Evolutionary conservation across 2,797 vertebrate species (phyloP).

Genomic region (Myotis planiceps): DNA sequence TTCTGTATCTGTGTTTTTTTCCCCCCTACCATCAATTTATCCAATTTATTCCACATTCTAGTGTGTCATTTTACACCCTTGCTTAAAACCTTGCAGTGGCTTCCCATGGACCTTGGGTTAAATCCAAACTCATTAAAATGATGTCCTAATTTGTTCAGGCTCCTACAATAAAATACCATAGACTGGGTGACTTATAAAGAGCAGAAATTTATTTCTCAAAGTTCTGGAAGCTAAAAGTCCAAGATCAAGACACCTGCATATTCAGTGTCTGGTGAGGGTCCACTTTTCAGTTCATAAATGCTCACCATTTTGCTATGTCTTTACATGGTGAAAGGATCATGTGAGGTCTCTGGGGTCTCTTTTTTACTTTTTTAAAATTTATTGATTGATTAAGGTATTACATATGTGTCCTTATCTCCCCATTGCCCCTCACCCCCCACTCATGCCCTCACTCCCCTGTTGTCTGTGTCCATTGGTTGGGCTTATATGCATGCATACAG

Average conservation of each 20-base stretch:
- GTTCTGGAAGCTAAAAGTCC: not conserved
- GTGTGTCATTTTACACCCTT: not conserved
- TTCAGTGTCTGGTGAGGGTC: not conserved
- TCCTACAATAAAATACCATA: not conserved
- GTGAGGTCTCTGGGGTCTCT: not conserved
- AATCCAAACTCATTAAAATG: not conserved
- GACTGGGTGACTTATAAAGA: not conserved
- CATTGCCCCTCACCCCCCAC: no score
- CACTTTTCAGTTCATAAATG: not conserved
- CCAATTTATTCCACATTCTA: not conserved
- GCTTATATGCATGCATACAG: no score
- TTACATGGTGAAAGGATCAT: not conserved
- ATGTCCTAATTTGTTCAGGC: not conserved
- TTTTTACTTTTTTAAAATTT: no score
- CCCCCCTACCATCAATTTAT: not conserved
- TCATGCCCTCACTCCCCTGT: no score
- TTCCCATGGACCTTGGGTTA: not conserved
- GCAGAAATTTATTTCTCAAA: not conserved
- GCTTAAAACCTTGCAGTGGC: not conserved
- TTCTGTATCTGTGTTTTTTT: not conserved
- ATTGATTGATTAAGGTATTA: no score
- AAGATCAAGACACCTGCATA: not conserved
- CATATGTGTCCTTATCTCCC: no score
- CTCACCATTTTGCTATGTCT: not conserved
- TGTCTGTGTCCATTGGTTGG: no score